Evolutionary conservation across 2,888 invertebrate genomes (phyloP).

Genomic region (Antitype chi): DNA sequence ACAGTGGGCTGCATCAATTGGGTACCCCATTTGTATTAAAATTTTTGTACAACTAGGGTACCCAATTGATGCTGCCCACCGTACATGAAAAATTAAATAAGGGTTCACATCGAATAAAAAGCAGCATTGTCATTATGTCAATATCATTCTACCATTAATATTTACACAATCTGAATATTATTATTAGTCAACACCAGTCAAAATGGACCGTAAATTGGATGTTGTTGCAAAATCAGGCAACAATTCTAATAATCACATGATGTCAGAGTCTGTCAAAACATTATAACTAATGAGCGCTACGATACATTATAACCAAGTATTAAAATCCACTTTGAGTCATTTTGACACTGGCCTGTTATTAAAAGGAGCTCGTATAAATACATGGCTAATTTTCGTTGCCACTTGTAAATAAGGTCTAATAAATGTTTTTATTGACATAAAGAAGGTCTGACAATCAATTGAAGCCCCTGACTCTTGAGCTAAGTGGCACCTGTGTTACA

Average conservation of each 20-base stretch:
- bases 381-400: not conserved
- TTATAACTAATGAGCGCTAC: conserved; percentile 21
- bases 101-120: not conserved
- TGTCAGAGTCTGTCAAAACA: conserved; percentile 8
- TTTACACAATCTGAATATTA: not conserved
- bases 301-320: conserved; percentile 15
- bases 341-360: conserved; percentile 12
- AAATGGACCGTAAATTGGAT: conserved; percentile 10
- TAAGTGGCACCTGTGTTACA: too few species aligned
- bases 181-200: conserved; percentile 1
- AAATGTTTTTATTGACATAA: too few species aligned
- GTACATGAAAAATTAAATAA: not conserved
- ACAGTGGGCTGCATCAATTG: too few species aligned
- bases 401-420: too few species aligned
- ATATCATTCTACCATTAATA: not conserved
- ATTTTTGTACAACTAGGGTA: too few species aligned
- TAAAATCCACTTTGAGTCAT: conserved; percentile 14
- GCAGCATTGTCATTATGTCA: not conserved
- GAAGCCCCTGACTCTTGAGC: too few species aligned
- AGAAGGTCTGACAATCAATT: too few species aligned
- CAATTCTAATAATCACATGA: conserved; percentile 25
- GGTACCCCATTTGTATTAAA: too few species aligned
- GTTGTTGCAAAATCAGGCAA: not conserved
- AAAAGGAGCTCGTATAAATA: not conserved
- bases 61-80: too few species aligned